These are phyloP conservation scores for Apis laboriosa DNA, from an alignment of 1,140 invertebrate species.

Conservation along the genomic window DNA sequence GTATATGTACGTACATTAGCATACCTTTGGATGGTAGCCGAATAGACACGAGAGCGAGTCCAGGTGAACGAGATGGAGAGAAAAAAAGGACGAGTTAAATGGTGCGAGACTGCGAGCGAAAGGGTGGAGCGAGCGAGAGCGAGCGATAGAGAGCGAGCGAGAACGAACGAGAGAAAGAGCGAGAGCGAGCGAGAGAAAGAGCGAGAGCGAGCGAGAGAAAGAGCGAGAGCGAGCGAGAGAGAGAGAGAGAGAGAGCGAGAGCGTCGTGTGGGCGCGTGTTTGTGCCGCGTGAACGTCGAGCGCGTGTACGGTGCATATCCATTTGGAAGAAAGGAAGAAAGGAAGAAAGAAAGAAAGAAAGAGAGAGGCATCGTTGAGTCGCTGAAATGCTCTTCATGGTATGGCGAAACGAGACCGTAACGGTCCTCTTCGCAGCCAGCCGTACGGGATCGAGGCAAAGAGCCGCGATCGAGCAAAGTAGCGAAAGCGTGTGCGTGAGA, in stretches of 20 bases:
- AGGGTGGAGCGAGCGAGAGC: conserved; percentile 5
- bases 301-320: conserved; percentile 16
- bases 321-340: conserved; percentile 39
- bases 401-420: conserved; percentile 39
- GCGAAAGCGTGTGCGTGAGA: conserved; percentile 65
- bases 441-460: conserved; percentile 44
- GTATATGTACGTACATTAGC: conserved; percentile 2
- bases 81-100: conserved; percentile 11
- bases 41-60: conserved; percentile 19
- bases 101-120: conserved; percentile 24
- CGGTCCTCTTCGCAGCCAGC: conserved; percentile 40
- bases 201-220: neutral
- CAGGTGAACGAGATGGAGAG: conserved; percentile 12
- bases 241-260: neutral
- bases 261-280: neutral
- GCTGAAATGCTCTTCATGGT: conserved; percentile 47
- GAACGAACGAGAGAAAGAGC: accelerated
- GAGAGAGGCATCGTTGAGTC: conserved; percentile 29
- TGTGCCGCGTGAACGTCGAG: conserved; percentile 26
- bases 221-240: accelerated
- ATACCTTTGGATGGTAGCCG: neutral
- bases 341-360: conserved; percentile 29
- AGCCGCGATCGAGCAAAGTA: conserved; percentile 30
- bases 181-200: accelerated
- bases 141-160: neutral